Evolutionary conservation across 2,888 invertebrate genomes (phyloP).

Genomic region (Cremastobaeus sp.): DNA sequence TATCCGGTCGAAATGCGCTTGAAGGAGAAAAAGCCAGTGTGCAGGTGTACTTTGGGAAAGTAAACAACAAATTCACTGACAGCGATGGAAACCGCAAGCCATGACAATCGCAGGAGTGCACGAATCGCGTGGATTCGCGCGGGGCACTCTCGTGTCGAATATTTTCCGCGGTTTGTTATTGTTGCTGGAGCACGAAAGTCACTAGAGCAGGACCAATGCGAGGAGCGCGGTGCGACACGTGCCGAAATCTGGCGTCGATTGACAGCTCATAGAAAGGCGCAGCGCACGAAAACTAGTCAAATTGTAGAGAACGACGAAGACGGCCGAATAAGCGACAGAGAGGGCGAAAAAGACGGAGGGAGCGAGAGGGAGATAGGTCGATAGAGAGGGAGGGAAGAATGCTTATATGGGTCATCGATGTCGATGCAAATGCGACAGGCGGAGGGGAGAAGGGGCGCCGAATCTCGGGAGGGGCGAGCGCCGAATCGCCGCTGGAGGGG

Average conservation of each 20-base stretch:
- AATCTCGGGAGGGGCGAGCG: slow-evolving; percentile 39
- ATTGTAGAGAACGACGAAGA: slow-evolving; percentile 37
- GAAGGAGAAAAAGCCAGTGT: too few relatives aligned
- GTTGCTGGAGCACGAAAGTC: slow-evolving; percentile 14
- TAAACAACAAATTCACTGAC: background rate
- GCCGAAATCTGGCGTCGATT: slow-evolving; percentile 55
- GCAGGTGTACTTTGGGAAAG: too few relatives aligned
- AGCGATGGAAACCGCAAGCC: background rate
- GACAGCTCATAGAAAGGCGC: slow-evolving; percentile 46
- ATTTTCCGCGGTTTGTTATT: background rate
- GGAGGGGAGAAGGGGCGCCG: slow-evolving; percentile 58
- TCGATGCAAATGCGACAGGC: slow-evolving; percentile 75
- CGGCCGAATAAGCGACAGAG: slow-evolving; percentile 14
- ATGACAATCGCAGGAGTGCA: slow-evolving; percentile 6
- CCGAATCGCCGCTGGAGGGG: too few relatives aligned
- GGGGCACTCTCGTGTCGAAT: slow-evolving; percentile 1
- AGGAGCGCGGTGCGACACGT: slow-evolving; percentile 46
- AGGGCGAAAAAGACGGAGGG: slow-evolving; percentile 12
- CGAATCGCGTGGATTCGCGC: slow-evolving; percentile 1
- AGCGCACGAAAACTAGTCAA: slow-evolving; percentile 50
- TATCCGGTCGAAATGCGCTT: too few relatives aligned
- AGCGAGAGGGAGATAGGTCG: slow-evolving; percentile 38
- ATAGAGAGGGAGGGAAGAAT: slow-evolving; percentile 63
- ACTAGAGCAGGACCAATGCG: slow-evolving; percentile 3
- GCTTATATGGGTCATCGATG: slow-evolving; percentile 77